Base-by-base conservation (phyloP, 1,140 invertebrate species). In the Andrena cerasifolii region DNA sequence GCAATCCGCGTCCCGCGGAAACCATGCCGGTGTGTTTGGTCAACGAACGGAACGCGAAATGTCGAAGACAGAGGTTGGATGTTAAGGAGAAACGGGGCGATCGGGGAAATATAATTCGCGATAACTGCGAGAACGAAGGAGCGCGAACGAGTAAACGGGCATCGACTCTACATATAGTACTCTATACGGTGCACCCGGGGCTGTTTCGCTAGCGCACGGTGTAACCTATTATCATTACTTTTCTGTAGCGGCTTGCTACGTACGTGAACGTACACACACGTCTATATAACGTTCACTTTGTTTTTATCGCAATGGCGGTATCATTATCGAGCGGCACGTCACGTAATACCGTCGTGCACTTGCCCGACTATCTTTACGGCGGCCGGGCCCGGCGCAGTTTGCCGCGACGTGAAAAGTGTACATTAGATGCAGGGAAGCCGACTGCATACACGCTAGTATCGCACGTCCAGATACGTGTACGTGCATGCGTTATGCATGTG, bases 391-490 rank as follows among this genome's bases (percentile, higher is more conserved):
- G 63, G 36, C 21, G 87, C 80, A 80, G 82, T 87, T 84, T 85
- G 76, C 78, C 80, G 80, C 81, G 81, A 88, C 86, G 86, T 88
- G 85, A 83, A 87, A 89, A 88, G 85, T 83, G 78, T 87, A 83
- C 88, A 84, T 88, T 87, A 87, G 81, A 88, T 73, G 68, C 79
- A 56, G 74, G 75, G 68, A 80, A 80, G 73, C 54, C 40, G 62
- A 45, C 21, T 47, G 56, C 63, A 56, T 65, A 77, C 74, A 56
- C 58, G 36, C 74, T 21, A 16, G 61, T 65, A 71, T 67, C 66
- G 53, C 33, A 21, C 26, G 16, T 40, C 14, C 40, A 18, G 26
- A n/a, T 10, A 49, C 51, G 28, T 47, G 58, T 49, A 49, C 33
- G 71, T 70, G 28, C 51, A 59, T 59, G 45, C 66, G 54, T 65